Base-by-base conservation (phyloP, 2,797 vertebrate species). In the Antrozous pallidus region DNA sequence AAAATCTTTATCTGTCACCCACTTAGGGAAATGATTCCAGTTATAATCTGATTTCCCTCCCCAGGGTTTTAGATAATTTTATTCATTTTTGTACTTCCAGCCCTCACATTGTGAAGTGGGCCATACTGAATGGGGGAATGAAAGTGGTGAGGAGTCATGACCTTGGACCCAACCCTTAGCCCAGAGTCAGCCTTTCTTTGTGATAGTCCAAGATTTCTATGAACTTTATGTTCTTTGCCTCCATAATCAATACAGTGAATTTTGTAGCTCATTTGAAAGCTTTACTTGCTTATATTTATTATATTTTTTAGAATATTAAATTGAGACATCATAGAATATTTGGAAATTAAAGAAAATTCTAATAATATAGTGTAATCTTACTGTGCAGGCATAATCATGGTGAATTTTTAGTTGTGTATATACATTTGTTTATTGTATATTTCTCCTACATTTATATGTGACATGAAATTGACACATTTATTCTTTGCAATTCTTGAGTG, bases 331-430 rank as follows among this genome's bases (percentile, higher is more conserved):
- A 33, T 28, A 40, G 31, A 73, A 67, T 79, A 89, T 56, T 49
- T 79, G 20, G 28, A 93, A 91, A 87, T 75, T 80, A 63, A 63
- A 92, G 78, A 69, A 90, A 91, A 90, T 40, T 22, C 10, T 82
- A 47, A 56, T 65, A 69, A 93, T 92, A 2, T 82, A 78, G 36
- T 3, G 31, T 83, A 61, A 22, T 91, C 11, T 65, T 70, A 87
- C 5, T 71, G 10, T 13, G 13, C 12, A 54, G 17, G 45, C 10
- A 24, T 71, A 51, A 85, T 49, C 7, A n/a, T 1, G 54, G n/a
- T 28, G 36, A 69, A 42, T 12, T 85, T 88, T 61, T 14, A 74
- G 11, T 65, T 87, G 33, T 45, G 17, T n/a, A 1, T 40, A 18
- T 73, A n/a, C 56, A 45, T 58, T 33, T 45, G 49, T 49, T 51